These are phyloP conservation scores for Dendroctonus valens DNA, from an alignment of 1,140 invertebrate genomes.

Conservation along the genomic window DNA sequence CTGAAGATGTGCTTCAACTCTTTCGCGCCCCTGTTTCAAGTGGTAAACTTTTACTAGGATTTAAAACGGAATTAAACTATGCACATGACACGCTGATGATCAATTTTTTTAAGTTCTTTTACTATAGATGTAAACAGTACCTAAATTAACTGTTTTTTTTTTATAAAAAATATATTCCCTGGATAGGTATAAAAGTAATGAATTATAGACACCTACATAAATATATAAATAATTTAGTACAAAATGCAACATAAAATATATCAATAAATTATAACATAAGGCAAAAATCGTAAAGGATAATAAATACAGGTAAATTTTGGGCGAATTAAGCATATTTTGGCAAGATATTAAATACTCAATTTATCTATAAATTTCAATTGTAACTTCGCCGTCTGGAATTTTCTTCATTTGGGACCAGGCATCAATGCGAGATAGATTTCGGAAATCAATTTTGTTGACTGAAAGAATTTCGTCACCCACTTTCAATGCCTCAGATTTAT, in stretches of 20 bases:
- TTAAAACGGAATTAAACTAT: too few relatives aligned
- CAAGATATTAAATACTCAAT: slow-evolving; percentile 23
- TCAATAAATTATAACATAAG: slow-evolving; percentile 31
- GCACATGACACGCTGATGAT: too few relatives aligned
- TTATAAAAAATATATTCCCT: slow-evolving; percentile 24
- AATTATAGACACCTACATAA: slow-evolving; percentile 20
- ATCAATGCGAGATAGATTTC: slow-evolving; percentile 83
- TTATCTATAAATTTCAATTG: slow-evolving; percentile 45
- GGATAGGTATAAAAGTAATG: slow-evolving; percentile 19
- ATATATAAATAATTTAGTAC: slow-evolving; percentile 32
- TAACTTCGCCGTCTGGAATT: slow-evolving; percentile 75
- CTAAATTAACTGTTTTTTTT: neutral
- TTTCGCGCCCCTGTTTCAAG: too few relatives aligned
- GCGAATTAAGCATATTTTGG: slow-evolving; percentile 23
- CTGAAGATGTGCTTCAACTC: too few relatives aligned
- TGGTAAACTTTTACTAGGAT: too few relatives aligned
- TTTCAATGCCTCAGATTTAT: slow-evolving; percentile 78
- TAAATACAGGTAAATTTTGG: slow-evolving; percentile 29
- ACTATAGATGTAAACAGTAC: too few relatives aligned
- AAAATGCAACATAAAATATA: slow-evolving; percentile 32
- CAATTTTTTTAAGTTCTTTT: too few relatives aligned
- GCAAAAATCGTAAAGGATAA: slow-evolving; percentile 17
- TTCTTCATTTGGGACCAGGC: slow-evolving; percentile 92
- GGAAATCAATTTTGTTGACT: slow-evolving; percentile 78
- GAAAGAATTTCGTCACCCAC: slow-evolving; percentile 84